Conservation (phyloP, 2,888 invertebrate species). For the Dimorphilus gyrociliatus region DNA sequence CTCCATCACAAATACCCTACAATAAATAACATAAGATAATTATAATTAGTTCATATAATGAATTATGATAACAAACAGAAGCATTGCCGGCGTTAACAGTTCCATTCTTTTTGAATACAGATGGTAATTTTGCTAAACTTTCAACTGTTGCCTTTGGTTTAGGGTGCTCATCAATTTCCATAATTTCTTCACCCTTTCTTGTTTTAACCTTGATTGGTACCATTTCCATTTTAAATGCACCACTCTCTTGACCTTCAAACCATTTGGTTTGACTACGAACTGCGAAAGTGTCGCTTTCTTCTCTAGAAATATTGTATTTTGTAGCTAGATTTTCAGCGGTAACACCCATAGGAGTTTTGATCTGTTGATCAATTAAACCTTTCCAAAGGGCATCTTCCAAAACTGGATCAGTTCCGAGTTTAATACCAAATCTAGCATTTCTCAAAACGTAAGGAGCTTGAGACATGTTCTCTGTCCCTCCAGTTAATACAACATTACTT, state of each 20-base stretch:
- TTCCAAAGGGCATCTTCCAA: conserved; percentile 82
- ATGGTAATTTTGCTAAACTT: conserved; percentile 61
- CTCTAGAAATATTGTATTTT: conserved; percentile 28
- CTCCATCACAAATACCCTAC: conserved; percentile 96
- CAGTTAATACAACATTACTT: conserved; percentile 68
- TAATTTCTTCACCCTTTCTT: conserved; percentile 51
- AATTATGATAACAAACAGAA: no score
- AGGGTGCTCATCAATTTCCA: conserved; percentile 82
- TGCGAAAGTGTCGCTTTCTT: conserved; percentile 58
- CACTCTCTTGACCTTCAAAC: conserved; percentile 72
- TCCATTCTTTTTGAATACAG: conserved; percentile 85
- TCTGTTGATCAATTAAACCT: conserved; percentile 68
- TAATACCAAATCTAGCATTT: conserved; percentile 64
- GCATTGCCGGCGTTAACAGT: conserved; percentile 84
- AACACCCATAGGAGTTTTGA: conserved; percentile 82
- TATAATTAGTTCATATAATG: no score
- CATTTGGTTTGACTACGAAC: conserved; percentile 67
- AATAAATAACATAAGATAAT: conserved; percentile 11
- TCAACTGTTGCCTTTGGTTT: conserved; percentile 60
- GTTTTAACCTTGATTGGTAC: conserved; percentile 65
- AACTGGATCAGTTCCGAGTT: conserved; percentile 51
- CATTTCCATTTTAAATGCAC: conserved; percentile 75
- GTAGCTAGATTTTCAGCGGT: conserved; percentile 45
- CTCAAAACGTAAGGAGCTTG: conserved; percentile 71
- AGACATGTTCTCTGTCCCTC: conserved; percentile 91